Evolutionary conservation across 2,113 vertebrate genomes (phyloP).

Genomic region (Anas platyrhynchos): DNA sequence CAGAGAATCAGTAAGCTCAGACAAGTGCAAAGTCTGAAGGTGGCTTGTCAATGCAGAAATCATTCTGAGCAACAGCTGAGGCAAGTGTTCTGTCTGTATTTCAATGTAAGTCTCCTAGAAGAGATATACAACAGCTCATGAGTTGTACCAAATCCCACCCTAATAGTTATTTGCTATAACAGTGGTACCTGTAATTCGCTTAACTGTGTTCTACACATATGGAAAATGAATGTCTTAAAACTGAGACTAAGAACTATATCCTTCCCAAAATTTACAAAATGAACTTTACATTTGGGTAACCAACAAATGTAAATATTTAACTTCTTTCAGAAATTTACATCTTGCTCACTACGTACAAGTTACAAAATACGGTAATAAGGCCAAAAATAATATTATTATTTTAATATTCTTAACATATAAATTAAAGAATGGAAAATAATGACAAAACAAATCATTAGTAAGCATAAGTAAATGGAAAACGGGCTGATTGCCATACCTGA

Average conservation of each 20-base stretch:
- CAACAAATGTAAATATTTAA: neutral
- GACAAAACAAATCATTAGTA: slow-evolving; percentile 40
- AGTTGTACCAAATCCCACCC: neutral
- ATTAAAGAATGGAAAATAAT: slow-evolving; percentile 25
- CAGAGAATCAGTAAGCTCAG: slow-evolving; percentile 93
- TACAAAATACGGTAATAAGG: neutral
- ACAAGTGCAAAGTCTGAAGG: slow-evolving; percentile 86
- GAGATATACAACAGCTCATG: slow-evolving; percentile 18
- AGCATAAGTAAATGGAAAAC: slow-evolving; percentile 80
- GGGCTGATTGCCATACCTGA: slow-evolving; percentile 93
- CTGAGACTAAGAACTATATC: slow-evolving; percentile 19
- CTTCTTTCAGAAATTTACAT: neutral
- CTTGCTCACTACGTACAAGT: neutral
- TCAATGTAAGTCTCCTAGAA: slow-evolving; percentile 96
- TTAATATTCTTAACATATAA: slow-evolving; percentile 2
- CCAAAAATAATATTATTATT: slow-evolving; percentile 18
- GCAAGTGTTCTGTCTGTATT: slow-evolving; percentile 98
- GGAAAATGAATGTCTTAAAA: neutral
- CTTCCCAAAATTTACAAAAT: neutral
- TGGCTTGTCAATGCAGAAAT: slow-evolving; percentile 91
- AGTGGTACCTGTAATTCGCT: neutral
- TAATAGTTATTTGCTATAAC: neutral
- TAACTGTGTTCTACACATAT: neutral
- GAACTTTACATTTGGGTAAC: neutral
- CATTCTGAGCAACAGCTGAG: slow-evolving; percentile 95